These are phyloP conservation scores for Tragelaphus scriptus DNA, from an alignment of 2,113 vertebrate genomes.

Conservation along the genomic window DNA sequence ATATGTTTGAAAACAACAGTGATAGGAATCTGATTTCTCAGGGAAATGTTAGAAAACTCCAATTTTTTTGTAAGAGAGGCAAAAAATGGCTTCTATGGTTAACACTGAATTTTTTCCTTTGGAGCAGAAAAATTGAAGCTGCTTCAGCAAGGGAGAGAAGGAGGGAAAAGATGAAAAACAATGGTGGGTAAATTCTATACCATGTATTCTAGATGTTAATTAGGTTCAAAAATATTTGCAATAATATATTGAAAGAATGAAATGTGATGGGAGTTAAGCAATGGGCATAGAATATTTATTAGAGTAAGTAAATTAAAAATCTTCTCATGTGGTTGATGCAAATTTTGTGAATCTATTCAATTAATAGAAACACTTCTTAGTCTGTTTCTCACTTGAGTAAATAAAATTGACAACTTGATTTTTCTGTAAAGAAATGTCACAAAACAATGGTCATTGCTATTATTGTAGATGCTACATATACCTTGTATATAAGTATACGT, in stretches of 20 bases:
- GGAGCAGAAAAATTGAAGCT: background rate
- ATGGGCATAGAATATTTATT: background rate
- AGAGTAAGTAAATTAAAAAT: background rate
- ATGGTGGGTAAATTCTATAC: background rate
- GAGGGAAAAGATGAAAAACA: background rate
- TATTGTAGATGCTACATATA: background rate
- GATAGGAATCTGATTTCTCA: background rate
- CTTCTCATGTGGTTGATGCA: background rate
- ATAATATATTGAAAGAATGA: background rate
- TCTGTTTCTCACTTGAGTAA: background rate
- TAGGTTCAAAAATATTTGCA: background rate
- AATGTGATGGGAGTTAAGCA: background rate
- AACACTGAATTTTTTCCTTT: background rate
- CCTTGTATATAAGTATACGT: background rate
- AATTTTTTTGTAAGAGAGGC: background rate
- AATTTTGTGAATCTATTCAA: background rate
- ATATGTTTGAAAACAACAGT: background rate
- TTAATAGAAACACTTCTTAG: background rate
- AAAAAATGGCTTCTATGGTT: background rate
- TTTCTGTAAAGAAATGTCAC: background rate
- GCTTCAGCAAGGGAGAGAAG: background rate
- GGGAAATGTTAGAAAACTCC: background rate
- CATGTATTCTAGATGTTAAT: background rate
- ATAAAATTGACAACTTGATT: background rate
- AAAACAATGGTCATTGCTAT: background rate